These are phyloP conservation scores for Scolanthus callimorphus DNA, from an alignment of 92 coral and sea anemone genomes.

Conservation along the genomic window DNA sequence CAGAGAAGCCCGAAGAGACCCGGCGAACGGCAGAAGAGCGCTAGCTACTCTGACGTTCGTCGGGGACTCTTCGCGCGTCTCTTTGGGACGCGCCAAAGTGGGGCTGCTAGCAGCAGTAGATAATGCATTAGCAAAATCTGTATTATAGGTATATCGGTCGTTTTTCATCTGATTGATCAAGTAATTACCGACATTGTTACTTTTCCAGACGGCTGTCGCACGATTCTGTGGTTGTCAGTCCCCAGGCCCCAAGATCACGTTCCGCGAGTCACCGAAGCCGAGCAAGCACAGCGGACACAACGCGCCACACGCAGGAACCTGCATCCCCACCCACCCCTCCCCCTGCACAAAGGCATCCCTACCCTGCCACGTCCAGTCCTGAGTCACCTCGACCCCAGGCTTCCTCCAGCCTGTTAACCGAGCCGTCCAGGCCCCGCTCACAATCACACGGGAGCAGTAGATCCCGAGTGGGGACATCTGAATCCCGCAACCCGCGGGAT, in stretches of 20 bases:
- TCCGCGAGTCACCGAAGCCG: constrained; percentile 62
- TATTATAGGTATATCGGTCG: too few species aligned
- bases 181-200: neutral
- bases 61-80: too few species aligned
- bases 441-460: constrained; percentile 27
- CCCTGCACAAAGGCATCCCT: constrained; percentile 8
- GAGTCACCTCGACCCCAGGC: constrained; percentile 59
- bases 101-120: too few species aligned
- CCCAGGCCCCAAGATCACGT: constrained; percentile 58
- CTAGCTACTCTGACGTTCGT: too few species aligned
- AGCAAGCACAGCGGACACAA: constrained; percentile 48
- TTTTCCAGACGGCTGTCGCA: constrained; percentile 44
- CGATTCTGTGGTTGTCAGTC: constrained; percentile 28
- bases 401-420: constrained; percentile 44
- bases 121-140: too few species aligned
- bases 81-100: too few species aligned
- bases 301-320: constrained; percentile 20
- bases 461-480: constrained; percentile 47
- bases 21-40: too few species aligned
- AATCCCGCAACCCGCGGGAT: constrained; percentile 42
- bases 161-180: too few species aligned
- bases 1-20: too few species aligned
- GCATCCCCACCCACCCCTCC: constrained; percentile 10
- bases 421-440: constrained; percentile 35
- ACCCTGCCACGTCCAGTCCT: constrained; percentile 61